Percentiles rank a stretch among this genome's conserved stretches.
These are phyloP conservation scores for Listrodromus nycthemerus DNA, from an alignment of 2,888 invertebrate genomes.

Conservation along the genomic window DNA sequence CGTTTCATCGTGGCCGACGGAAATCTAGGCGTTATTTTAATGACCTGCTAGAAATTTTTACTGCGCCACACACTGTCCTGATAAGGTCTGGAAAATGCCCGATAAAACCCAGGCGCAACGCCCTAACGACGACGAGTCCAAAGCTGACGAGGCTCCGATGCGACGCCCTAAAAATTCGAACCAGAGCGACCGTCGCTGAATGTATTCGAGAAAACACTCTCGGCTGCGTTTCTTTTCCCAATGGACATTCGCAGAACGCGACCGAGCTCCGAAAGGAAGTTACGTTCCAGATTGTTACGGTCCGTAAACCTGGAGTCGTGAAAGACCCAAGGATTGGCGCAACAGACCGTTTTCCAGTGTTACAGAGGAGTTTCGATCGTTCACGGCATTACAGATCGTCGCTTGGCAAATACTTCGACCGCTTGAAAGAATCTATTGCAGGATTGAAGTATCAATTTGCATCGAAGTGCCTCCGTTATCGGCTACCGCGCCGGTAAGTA, in stretches of 20 bases:
- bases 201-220: background rate
- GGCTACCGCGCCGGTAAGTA: too few relatives aligned
- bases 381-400: background rate
- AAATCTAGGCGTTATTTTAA: constrained; percentile 1
- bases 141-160: too few relatives aligned
- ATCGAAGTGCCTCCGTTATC: background rate
- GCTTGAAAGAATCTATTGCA: background rate
- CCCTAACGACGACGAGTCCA: too few relatives aligned
- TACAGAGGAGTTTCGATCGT: background rate
- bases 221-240: background rate
- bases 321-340: background rate
- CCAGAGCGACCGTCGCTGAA: background rate
- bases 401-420: background rate
- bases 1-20: constrained; percentile 4
- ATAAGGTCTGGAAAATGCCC: too few relatives aligned
- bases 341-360: background rate
- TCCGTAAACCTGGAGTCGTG: background rate
- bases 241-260: constrained; percentile 31
- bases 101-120: too few relatives aligned
- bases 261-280: constrained; percentile 36
- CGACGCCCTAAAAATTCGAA: too few relatives aligned
- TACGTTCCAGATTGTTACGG: constrained; percentile 39
- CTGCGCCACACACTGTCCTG: too few relatives aligned
- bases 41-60: background rate
- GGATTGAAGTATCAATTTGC: background rate